A percentile compares a stretch with the other conserved stretches of the same genome.
Conservation (phyloP, 64 coral and sea anemone genomes). For the Dendronephthya gigantea region DNA sequence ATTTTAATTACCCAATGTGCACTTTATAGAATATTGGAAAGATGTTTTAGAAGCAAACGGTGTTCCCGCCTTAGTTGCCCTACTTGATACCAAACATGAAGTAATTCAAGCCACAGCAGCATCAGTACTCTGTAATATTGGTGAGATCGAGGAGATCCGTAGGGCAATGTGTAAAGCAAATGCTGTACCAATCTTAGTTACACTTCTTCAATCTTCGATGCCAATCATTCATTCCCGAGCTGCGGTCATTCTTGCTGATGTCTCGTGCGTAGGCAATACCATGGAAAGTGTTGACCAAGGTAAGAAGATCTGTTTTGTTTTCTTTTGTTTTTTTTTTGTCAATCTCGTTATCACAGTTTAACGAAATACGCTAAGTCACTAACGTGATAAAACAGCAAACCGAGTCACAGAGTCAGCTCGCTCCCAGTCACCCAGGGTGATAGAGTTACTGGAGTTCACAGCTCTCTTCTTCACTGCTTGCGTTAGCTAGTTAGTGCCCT, state of each 20-base stretch:
- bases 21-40: conserved; percentile 57
- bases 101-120: conserved; percentile 56
- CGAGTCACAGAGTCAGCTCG: too few relatives aligned
- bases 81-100: conserved; percentile 54
- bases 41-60: conserved; percentile 62
- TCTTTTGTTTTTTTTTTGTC: too few relatives aligned
- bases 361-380: too few relatives aligned
- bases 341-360: too few relatives aligned
- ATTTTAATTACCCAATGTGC: not conserved
- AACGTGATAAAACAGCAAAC: too few relatives aligned
- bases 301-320: not conserved
- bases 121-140: conserved; percentile 93
- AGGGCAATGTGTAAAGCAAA: conserved; percentile 56
- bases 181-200: conserved; percentile 52
- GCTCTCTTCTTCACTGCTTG: too few relatives aligned
- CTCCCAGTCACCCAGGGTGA: too few relatives aligned
- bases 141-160: conserved; percentile 43
- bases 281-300: conserved; percentile 28
- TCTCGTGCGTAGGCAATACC: conserved; percentile 61
- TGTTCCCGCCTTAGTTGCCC: conserved; percentile 56
- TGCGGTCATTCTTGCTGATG: conserved; percentile 74
- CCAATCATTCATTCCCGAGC: conserved; percentile 77
- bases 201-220: conserved; percentile 53
- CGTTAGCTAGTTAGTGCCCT: too few relatives aligned
- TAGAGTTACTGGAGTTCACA: too few relatives aligned